A percentile compares a stretch with the other conserved stretches of the same genome.
Conservation (phyloP, 2,888 invertebrate genomes). For the Acleris emargana region DNA sequence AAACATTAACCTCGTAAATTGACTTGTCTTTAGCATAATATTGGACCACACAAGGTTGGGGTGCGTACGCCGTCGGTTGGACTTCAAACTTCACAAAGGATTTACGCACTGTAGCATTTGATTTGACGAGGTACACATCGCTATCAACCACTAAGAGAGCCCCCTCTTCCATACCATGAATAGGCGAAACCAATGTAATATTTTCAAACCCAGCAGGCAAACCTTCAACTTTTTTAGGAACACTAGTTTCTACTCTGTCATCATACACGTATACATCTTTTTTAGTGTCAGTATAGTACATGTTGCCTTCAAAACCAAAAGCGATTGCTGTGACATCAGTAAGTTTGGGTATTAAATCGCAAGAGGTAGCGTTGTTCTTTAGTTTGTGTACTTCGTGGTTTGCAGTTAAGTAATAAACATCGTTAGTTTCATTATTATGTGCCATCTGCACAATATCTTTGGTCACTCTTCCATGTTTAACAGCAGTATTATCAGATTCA, state of each 20-base stretch:
- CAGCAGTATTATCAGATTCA: constrained; percentile 11
- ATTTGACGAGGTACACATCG: neutral
- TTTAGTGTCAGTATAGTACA: constrained; percentile 20
- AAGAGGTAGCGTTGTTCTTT: constrained; percentile 11
- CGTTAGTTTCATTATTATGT: constrained; percentile 12
- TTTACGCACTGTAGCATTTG: neutral
- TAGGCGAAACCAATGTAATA: constrained; percentile 2
- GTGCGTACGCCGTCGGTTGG: constrained; percentile 7
- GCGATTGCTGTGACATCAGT: constrained; percentile 13
- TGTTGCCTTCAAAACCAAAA: constrained; percentile 19
- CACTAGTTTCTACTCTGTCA: neutral
- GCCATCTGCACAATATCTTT: constrained; percentile 23
- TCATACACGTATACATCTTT: constrained; percentile 9
- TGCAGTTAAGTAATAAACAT: constrained; percentile 23
- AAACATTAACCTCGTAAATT: constrained; percentile 7
- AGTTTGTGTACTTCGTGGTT: constrained; percentile 19
- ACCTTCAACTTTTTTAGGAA: constrained; percentile 15
- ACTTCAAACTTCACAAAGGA: neutral
- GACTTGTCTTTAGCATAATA: constrained; percentile 24
- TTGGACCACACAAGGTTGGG: constrained; percentile 14
- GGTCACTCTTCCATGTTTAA: constrained; percentile 17
- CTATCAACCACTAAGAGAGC: constrained; percentile 3
- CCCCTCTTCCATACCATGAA: constrained; percentile 3
- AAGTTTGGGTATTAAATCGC: neutral
- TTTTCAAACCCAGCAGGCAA: constrained; percentile 7